A percentile compares a stretch with the other conserved stretches of the same genome.
Conservation (phyloP, 2,888 invertebrate genomes). For the Monochamus alternatus region DNA sequence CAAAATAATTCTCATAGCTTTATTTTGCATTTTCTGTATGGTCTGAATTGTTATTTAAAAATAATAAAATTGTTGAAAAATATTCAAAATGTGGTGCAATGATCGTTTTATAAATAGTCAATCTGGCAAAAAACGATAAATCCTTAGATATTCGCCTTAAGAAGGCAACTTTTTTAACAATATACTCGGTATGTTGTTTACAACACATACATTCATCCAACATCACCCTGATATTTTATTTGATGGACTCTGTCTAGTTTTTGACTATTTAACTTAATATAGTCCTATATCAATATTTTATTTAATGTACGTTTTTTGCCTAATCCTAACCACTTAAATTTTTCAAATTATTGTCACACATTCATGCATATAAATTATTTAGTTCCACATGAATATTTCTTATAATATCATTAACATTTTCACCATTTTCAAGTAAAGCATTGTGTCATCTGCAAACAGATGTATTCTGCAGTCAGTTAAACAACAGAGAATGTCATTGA, state of each 20-base stretch:
- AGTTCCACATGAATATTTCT: not conserved
- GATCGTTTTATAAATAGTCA: slow-evolving; percentile 15
- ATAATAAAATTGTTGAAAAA: not conserved
- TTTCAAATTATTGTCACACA: not conserved
- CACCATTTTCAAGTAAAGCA: too few relatives aligned
- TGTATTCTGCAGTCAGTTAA: not conserved
- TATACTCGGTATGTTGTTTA: not conserved
- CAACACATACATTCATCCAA: not conserved
- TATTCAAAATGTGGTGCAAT: slow-evolving; percentile 8
- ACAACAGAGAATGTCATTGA: not conserved
- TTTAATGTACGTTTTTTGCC: too few relatives aligned
- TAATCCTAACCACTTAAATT: not conserved
- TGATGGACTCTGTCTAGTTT: not conserved
- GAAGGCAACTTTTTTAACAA: not conserved
- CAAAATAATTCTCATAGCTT: not conserved
- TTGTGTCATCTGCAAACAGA: not conserved
- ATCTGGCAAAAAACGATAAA: not conserved
- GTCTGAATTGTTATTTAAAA: slow-evolving; percentile 6
- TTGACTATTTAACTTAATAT: not conserved
- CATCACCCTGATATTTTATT: slow-evolving; percentile 13
- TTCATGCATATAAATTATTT: slow-evolving; percentile 29
- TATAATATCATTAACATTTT: not conserved
- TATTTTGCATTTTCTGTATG: not conserved
- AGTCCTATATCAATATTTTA: not conserved
- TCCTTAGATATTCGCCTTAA: slow-evolving; percentile 1